Evolutionary conservation across 1,140 invertebrate genomes (phyloP), one percentile per base, ranked within the genome.

Genomic region (Eupristina koningsbergeri): DNA sequence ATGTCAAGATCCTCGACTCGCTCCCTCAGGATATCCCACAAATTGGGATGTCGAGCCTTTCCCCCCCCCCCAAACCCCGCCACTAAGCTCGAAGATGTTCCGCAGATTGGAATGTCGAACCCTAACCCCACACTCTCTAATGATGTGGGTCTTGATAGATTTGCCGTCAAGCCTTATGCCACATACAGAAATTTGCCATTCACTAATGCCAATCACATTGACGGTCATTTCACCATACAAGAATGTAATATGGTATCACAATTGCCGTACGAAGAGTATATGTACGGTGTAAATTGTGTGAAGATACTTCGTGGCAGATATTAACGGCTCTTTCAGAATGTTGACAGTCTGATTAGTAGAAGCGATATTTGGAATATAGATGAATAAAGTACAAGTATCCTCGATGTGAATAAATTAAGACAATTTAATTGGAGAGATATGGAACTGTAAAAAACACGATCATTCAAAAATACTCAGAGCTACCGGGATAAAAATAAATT

Each of bases 61-160:
- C 34, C 11, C 19, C 67, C 0, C 39, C 19, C 22, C 1, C 3
- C n/a, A n/a, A n/a, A n/a, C n/a, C n/a, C n/a, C n/a, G n/a, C n/a
- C n/a, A n/a, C n/a, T n/a, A n/a, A n/a, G n/a, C n/a, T 36, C 36
- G 67, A 71, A 71, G 67, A 71, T 41, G 36, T 71, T 71, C 36
- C 67, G 3, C 39, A 41, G 67, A 71, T 71, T 71, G 67, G 64
- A 67, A 67, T 67, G 64, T 67, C 64, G 34, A 67, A 36, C 64
- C 34, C 64, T 36, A 36, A n/a, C 8, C 34, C 64, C 17, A 41
- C 36, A 26, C 67, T 22, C 22, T 26, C 39, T 71, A 41, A 41
- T 71, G 29, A 71, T 41, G 36, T 71, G 36, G 67, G 36, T 71
- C 67, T n/a, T 71, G 67, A 71, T 41, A 71, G 67, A 71, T 71